A percentile compares a stretch with the other conserved stretches of the same genome.
phyloP scores from a whole-genome alignment of 2,888 invertebrate species.

The Clostera curtula region DNA sequence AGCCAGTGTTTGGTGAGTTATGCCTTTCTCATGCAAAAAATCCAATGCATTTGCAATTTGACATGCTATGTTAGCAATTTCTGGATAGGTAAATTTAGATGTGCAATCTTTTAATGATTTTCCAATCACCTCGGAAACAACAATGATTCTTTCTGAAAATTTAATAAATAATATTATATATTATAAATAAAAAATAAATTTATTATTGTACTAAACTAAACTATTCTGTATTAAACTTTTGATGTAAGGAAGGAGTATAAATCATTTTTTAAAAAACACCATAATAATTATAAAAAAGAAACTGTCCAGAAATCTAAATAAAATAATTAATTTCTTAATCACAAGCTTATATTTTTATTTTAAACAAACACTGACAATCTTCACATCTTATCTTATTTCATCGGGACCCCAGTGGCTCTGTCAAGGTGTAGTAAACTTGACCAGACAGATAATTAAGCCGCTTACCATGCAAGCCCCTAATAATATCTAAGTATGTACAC shows the following conservation, averaged over 20 bases:
- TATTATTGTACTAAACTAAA: too few species aligned
- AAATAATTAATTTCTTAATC: too few species aligned
- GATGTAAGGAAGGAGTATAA: too few species aligned
- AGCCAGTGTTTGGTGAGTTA: slow-evolving; percentile 87
- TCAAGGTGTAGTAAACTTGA: neutral
- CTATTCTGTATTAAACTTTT: too few species aligned
- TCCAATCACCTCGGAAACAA: slow-evolving; percentile 87
- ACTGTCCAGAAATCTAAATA: too few species aligned
- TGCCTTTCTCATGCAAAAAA: slow-evolving; percentile 81
- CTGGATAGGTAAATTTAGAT: slow-evolving; percentile 51
- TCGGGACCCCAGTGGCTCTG: slow-evolving; percentile 11
- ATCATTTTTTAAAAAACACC: too few species aligned
- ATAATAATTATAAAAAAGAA: too few species aligned
- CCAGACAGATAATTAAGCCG: slow-evolving; percentile 9
- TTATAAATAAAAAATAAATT: too few species aligned
- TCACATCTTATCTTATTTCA: too few species aligned
- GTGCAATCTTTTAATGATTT: slow-evolving; percentile 75
- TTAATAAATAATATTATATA: too few species aligned
- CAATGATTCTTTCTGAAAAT: slow-evolving; percentile 85
- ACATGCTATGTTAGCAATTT: slow-evolving; percentile 79
- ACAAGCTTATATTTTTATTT: too few species aligned
- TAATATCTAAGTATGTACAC: slow-evolving; percentile 92
- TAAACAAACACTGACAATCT: too few species aligned
- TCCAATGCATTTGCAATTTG: slow-evolving; percentile 83
- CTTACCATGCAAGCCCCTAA: slow-evolving; percentile 94